Conservation (phyloP, 2,113 vertebrate genomes). For the Dromiciops gliroides region DNA sequence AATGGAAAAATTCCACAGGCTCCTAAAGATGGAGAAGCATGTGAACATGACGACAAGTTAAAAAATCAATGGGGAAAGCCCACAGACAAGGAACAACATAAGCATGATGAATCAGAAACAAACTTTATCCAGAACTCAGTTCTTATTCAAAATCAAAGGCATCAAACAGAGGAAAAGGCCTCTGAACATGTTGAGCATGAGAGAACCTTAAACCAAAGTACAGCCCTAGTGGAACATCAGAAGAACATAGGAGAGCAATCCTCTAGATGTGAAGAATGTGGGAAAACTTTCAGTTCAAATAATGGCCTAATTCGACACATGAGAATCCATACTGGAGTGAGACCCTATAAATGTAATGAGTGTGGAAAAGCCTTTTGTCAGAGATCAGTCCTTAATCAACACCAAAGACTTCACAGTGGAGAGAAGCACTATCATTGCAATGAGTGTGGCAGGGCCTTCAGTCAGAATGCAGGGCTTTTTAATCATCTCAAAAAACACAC, state of each 20-base stretch:
- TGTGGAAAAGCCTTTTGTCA: background rate
- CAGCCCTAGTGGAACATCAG: background rate
- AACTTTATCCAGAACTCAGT: background rate
- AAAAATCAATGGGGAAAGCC: background rate
- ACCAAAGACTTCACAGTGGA: background rate
- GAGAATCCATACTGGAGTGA: background rate
- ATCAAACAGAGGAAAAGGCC: background rate
- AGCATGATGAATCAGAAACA: background rate
- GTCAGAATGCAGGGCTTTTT: background rate
- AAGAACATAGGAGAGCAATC: background rate
- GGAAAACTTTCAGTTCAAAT: background rate
- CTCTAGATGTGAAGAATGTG: background rate
- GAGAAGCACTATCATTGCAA: background rate
- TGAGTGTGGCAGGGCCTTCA: background rate
- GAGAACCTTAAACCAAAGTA: background rate
- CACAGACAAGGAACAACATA: background rate
- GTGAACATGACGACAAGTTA: background rate
- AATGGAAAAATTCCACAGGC: background rate
- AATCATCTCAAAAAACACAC: background rate
- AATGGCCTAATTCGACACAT: background rate
- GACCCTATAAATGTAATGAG: background rate
- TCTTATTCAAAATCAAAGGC: background rate
- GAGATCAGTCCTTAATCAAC: background rate
- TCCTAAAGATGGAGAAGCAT: background rate
- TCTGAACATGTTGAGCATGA: background rate